Percentiles rank a stretch among this genome's conserved stretches.
These are phyloP conservation scores for Standfussiana lucernea DNA, from an alignment of 2,888 invertebrate genomes.

Conservation along the genomic window DNA sequence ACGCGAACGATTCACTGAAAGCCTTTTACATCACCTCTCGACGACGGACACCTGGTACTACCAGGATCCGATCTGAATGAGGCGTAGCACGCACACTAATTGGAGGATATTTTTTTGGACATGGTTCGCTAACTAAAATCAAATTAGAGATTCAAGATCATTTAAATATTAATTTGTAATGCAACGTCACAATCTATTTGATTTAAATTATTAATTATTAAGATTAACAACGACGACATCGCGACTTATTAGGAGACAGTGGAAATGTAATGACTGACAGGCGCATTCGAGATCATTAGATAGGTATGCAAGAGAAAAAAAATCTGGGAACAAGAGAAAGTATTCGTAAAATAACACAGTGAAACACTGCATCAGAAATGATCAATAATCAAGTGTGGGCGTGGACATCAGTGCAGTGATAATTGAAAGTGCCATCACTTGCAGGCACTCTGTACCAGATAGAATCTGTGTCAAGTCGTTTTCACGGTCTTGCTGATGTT, in stretches of 20 bases:
- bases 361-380: constrained; percentile 83
- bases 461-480: constrained; percentile 87
- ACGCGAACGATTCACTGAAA: constrained; percentile 86
- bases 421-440: constrained; percentile 89
- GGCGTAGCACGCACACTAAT: constrained; percentile 78
- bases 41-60: constrained; percentile 82
- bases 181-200: constrained; percentile 80
- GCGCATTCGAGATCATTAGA: constrained; percentile 81
- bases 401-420: constrained; percentile 82
- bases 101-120: constrained; percentile 77
- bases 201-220: constrained; percentile 85
- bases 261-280: constrained; percentile 85
- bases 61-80: constrained; percentile 87
- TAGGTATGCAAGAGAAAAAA: constrained; percentile 72
- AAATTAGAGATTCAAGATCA: constrained; percentile 73
- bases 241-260: constrained; percentile 82
- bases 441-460: constrained; percentile 82
- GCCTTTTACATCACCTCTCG: constrained; percentile 88
- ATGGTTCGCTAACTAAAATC: constrained; percentile 77
- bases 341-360: constrained; percentile 80
- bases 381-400: constrained; percentile 82
- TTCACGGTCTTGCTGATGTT: constrained; percentile 85
- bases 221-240: constrained; percentile 81
- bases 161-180: constrained; percentile 80
- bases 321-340: constrained; percentile 86